Evolutionary conservation across 2,888 invertebrate species (phyloP).

Genomic region (Blastobasis lacticolella): DNA sequence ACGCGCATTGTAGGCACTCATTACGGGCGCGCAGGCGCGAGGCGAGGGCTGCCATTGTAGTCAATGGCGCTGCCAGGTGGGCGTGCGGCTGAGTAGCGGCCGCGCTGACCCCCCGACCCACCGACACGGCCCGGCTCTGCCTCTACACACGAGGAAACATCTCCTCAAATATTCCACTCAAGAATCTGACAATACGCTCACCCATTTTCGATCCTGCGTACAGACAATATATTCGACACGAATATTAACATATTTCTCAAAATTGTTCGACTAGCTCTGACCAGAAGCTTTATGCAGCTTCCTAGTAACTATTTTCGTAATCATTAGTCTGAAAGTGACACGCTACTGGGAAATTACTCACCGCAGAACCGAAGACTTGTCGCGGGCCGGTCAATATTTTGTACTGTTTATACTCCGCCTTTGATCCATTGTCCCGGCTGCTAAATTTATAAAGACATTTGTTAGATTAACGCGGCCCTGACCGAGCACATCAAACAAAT

Average conservation of each 20-base stretch:
- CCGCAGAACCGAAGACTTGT: constrained; percentile 51
- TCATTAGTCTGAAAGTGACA: constrained; percentile 47
- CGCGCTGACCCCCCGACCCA: constrained; percentile 21
- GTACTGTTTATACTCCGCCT: constrained; percentile 53
- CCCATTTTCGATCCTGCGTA: constrained; percentile 19
- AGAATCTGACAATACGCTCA: constrained; percentile 22
- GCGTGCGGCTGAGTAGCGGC: constrained; percentile 63
- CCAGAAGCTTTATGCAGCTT: constrained; percentile 32
- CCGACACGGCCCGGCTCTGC: constrained; percentile 4
- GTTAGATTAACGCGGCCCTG: constrained; percentile 45
- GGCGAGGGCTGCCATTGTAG: constrained; percentile 56
- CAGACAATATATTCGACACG: constrained; percentile 14
- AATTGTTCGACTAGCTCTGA: constrained; percentile 5
- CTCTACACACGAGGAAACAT: not conserved
- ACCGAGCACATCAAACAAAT: constrained; percentile 50
- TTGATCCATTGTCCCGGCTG: constrained; percentile 51
- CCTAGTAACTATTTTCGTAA: constrained; percentile 48
- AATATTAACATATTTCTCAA: constrained; percentile 29
- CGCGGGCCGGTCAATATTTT: constrained; percentile 53
- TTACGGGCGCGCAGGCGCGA: constrained; percentile 49
- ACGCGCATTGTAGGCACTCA: constrained; percentile 51
- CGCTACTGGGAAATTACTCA: constrained; percentile 47
- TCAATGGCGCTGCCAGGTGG: constrained; percentile 65
- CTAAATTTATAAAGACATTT: constrained; percentile 47
- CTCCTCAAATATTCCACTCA: constrained; percentile 16